Evolutionary conservation across 2,113 vertebrate species (phyloP).

Genomic region (Centropus bengalensis): DNA sequence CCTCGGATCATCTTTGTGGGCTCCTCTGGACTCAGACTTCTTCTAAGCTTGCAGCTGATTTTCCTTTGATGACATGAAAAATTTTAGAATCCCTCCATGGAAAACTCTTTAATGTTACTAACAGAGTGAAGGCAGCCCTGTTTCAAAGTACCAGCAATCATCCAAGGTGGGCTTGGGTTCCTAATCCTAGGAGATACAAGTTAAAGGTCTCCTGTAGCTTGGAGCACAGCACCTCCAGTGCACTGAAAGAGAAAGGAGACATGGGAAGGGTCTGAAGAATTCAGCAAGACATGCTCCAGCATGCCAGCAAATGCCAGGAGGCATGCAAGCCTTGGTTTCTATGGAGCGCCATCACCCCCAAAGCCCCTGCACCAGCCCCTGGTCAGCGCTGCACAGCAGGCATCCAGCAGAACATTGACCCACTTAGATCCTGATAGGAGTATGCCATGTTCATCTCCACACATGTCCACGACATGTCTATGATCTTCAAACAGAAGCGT

Average conservation of each 20-base stretch:
- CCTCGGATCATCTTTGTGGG: no score
- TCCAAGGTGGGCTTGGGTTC: background rate
- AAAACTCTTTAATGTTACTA: background rate
- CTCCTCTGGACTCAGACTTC: background rate
- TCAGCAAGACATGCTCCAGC: background rate
- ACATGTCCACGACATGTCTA: accelerated
- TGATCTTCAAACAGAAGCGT: background rate
- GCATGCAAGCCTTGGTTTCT: background rate
- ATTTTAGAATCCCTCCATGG: background rate
- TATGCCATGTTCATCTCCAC: accelerated
- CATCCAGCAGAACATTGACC: background rate
- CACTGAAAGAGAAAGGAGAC: background rate
- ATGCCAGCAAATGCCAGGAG: background rate
- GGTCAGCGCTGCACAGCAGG: background rate
- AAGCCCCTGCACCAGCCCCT: background rate
- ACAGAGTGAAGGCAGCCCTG: background rate
- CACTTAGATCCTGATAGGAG: background rate
- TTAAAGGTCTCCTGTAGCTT: background rate
- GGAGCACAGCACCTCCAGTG: background rate
- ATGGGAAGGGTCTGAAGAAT: background rate
- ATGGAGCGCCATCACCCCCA: background rate
- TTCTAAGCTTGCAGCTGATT: background rate
- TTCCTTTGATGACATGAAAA: background rate
- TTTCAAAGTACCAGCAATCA: background rate
- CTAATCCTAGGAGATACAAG: background rate